phyloP scores from a whole-genome alignment of 2,113 vertebrate genomes.

The Plecturocebus donacophilus region DNA sequence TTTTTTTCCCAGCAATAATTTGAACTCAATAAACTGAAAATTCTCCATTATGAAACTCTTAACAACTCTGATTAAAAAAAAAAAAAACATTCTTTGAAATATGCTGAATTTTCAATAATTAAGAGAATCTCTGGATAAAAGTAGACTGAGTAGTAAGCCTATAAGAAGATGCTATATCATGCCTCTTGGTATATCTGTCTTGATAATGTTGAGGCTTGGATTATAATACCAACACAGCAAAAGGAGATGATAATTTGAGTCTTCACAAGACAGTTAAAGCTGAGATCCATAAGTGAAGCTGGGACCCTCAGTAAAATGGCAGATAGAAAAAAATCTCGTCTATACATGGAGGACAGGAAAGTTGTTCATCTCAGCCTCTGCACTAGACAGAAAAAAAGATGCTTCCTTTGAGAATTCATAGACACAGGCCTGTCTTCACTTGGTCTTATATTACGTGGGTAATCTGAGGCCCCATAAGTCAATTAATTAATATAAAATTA shows the following conservation, averaged over 20 bases:
- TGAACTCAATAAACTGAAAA: conserved; percentile 51
- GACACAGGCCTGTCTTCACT: not conserved
- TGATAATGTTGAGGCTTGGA: not conserved
- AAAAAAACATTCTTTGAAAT: not conserved
- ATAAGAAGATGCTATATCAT: not conserved
- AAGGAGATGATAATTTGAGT: not conserved
- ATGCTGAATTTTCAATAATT: not conserved
- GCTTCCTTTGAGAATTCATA: conserved; percentile 18
- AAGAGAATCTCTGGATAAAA: not conserved
- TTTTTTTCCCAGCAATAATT: conserved; percentile 31
- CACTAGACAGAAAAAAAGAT: not conserved
- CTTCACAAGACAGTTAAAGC: not conserved
- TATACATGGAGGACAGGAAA: not conserved
- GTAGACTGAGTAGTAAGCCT: not conserved
- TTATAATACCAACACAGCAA: not conserved
- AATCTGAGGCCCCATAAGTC: not conserved
- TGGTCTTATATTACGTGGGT: not conserved
- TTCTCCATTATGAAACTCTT: not conserved
- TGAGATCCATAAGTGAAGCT: not conserved
- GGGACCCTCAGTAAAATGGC: conserved; percentile 2
- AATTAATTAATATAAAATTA: not conserved
- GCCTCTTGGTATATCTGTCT: not conserved
- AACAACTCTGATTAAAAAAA: conserved; percentile 25
- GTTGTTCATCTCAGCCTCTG: not conserved
- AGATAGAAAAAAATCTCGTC: not conserved